Evolutionary conservation across 2,113 vertebrate genomes (phyloP), one percentile per base, ranked within the genome.

Genomic region (Amazona vittata): DNA sequence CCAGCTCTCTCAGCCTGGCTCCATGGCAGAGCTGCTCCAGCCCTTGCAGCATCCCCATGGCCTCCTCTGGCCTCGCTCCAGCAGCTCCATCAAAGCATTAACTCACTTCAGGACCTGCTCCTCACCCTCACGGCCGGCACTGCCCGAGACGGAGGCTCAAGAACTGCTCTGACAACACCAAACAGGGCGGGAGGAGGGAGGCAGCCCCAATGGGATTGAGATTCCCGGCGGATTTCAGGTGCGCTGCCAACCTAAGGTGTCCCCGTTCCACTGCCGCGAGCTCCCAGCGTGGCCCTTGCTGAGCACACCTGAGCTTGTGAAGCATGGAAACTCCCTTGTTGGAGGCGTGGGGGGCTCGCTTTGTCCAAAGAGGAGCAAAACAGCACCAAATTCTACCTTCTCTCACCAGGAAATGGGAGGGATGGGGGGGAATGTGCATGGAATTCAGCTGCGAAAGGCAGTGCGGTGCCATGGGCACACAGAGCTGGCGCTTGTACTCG

Each of bases 401-500:
- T 50, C 63, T 76, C 9, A 5, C n/a, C 28, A 41, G 16, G 18
- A 64, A 52, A 22, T 3, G 9, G 0, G 20, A 39, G 25, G 5
- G 22, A 5, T 13, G 4, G 31, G 13, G 2, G 1, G 2, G 29
- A 21, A 41, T 5, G 4, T 11, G 5, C 4, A 11, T 22, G 37
- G 52, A 20, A 15, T 33, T 26, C 12, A 28, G 59, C 39, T 20
- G n/a, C 1, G 18, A 7, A 12, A 12, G 53, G 53, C 39, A 13
- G 29, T 14, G 14, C 5, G 39, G 37, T 1, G 4, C 10, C 25
- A 3, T 2, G 12, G n/a, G 44, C 1, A 8, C 15, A 1, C 0
- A 4, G 22, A 39, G n/a, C 10, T 17, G 46, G 28, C 46, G 1
- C 20, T 14, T 25, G 50, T 29, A 6, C 9, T 5, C 59, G 37